phyloP scores from a whole-genome alignment of 2,113 vertebrate genomes.

The Neolamprologus brichardi region DNA sequence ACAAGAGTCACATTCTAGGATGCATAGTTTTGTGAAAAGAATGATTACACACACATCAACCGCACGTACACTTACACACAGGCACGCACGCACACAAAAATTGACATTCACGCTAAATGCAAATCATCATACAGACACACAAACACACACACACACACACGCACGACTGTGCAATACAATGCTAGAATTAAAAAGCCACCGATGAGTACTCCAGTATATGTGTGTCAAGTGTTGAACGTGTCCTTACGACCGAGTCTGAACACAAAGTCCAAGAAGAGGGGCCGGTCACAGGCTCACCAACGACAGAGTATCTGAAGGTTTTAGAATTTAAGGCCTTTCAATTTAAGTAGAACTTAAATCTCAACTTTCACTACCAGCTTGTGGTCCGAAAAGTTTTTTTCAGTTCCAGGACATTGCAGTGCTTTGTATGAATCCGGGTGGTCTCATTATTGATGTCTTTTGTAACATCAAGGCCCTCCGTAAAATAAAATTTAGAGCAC shows the following conservation, averaged over 20 bases:
- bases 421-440: neutral
- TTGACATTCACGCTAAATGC: neutral
- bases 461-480: neutral
- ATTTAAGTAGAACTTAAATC: neutral
- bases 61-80: neutral
- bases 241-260: neutral
- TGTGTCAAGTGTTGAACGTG: neutral
- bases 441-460: neutral
- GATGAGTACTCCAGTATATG: neutral
- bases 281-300: neutral
- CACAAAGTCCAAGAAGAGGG: neutral
- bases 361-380: neutral
- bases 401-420: neutral
- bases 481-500: neutral
- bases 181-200: constrained; percentile 49
- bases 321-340: neutral
- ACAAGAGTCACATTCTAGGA: constrained; percentile 48
- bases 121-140: neutral
- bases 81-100: neutral
- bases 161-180: constrained; percentile 50
- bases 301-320: neutral
- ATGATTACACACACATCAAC: neutral
- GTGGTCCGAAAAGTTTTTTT: neutral
- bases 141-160: neutral
- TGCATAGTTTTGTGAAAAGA: constrained; percentile 50